Percentiles rank a stretch among this genome's conserved stretches.
phyloP scores from a whole-genome alignment of 1,140 invertebrate species.

The Lepidurus packardi region DNA sequence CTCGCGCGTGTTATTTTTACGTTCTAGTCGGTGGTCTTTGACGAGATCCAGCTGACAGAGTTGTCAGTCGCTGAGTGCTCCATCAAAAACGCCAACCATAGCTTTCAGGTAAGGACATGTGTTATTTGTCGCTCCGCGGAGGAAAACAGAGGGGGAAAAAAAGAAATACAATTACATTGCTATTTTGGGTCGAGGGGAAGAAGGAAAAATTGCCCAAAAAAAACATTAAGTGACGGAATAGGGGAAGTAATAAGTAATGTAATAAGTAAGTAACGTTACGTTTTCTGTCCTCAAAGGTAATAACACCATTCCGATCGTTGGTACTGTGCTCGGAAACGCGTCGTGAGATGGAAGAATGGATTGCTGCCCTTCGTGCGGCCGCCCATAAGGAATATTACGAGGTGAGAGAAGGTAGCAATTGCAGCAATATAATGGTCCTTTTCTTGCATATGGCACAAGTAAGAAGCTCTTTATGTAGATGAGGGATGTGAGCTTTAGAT shows the following conservation, averaged over 20 bases:
- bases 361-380: constrained; percentile 65
- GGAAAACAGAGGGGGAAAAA: neutral
- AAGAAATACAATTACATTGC: constrained; percentile 2
- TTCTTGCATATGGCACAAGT: neutral
- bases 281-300: constrained; percentile 59
- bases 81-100: constrained; percentile 77
- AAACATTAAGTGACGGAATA: neutral
- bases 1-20: constrained; percentile 38
- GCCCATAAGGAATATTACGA: constrained; percentile 62
- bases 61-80: constrained; percentile 77
- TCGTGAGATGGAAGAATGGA: constrained; percentile 86
- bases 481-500: neutral
- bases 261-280: neutral
- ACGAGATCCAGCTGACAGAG: constrained; percentile 76
- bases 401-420: constrained; percentile 40
- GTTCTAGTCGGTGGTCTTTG: constrained; percentile 75
- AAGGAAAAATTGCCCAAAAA: neutral
- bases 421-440: neutral
- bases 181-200: neutral
- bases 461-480: constrained; percentile 3
- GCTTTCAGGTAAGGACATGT: constrained; percentile 66
- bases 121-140: constrained; percentile 29
- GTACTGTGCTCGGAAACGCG: constrained; percentile 74
- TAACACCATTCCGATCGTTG: constrained; percentile 73
- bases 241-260: neutral